phyloP scores from a whole-genome alignment of 2,888 invertebrate species.

The Aporophyla lueneburgensis region DNA sequence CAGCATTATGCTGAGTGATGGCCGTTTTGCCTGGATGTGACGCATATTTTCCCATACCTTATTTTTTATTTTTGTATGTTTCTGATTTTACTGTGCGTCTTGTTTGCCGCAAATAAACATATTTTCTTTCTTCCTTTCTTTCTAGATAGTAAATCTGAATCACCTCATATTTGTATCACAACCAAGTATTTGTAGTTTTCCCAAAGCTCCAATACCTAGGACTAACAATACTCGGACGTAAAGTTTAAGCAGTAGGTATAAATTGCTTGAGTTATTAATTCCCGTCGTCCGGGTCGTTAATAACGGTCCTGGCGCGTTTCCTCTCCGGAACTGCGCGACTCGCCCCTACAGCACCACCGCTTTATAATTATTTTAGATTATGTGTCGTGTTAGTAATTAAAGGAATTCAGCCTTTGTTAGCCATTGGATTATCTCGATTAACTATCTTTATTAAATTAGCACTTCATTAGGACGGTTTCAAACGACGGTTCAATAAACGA shows the following conservation, averaged over 20 bases:
- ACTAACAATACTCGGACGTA: constrained; percentile 35
- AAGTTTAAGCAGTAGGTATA: constrained; percentile 49
- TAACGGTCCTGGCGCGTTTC: constrained; percentile 51
- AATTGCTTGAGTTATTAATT: constrained; percentile 65
- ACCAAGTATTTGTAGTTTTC: not conserved
- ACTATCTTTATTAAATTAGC: not conserved
- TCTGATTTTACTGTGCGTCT: no score
- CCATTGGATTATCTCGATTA: not conserved
- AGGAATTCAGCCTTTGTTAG: not conserved
- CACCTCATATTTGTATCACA: not conserved
- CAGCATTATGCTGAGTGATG: no score
- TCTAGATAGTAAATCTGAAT: not conserved
- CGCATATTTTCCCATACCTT: no score
- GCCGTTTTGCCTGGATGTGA: no score
- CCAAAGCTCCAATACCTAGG: not conserved
- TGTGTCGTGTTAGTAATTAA: constrained; percentile 11
- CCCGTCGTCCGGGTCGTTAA: constrained; percentile 60
- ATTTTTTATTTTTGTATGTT: no score
- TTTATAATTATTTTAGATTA: constrained; percentile 42
- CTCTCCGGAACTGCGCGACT: constrained; percentile 43
- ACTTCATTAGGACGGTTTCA: not conserved
- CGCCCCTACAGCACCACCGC: constrained; percentile 12
- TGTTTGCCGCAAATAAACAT: no score
- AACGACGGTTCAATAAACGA: not conserved
- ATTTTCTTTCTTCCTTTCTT: no score